These are phyloP conservation scores for Craterocephalus amniculus DNA, from an alignment of 2,797 vertebrate species.

Conservation along the genomic window DNA sequence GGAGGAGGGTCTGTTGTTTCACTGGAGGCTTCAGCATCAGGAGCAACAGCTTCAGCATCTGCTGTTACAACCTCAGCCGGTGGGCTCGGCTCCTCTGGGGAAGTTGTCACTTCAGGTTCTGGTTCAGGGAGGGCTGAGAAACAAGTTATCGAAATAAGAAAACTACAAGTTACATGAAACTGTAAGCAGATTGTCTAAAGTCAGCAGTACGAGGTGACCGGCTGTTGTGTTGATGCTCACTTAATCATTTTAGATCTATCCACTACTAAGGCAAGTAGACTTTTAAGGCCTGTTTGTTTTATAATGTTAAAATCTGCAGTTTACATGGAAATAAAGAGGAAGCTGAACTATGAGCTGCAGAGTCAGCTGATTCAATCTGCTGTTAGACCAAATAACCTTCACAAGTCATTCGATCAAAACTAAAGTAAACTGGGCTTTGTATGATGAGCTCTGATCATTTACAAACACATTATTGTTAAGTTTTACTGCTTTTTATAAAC, in stretches of 20 bases:
- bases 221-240: neutral
- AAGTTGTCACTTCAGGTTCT: slow-evolving; percentile 40
- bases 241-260: neutral
- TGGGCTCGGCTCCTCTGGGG: slow-evolving; percentile 35
- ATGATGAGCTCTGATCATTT: neutral
- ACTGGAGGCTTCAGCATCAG: slow-evolving; percentile 27
- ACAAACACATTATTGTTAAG: neutral
- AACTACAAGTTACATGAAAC: neutral
- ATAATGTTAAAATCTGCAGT: neutral
- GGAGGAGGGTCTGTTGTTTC: slow-evolving; percentile 50
- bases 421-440: neutral
- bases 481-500: slow-evolving; percentile 13
- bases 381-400: slow-evolving; percentile 4
- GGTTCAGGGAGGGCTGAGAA: slow-evolving; percentile 53
- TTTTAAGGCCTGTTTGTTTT: neutral
- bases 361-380: slow-evolving; percentile 21
- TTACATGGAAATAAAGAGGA: slow-evolving; percentile 28
- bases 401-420: neutral
- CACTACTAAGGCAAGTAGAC: neutral
- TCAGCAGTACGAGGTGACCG: neutral
- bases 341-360: neutral
- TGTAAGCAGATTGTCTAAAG: neutral
- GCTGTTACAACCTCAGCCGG: neutral
- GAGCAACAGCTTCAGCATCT: neutral
- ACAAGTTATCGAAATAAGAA: slow-evolving; percentile 1